A percentile compares a stretch with the other conserved stretches of the same genome.
Evolutionary conservation across 2,113 vertebrate species (phyloP).

Genomic region (Microtus pennsylvanicus): DNA sequence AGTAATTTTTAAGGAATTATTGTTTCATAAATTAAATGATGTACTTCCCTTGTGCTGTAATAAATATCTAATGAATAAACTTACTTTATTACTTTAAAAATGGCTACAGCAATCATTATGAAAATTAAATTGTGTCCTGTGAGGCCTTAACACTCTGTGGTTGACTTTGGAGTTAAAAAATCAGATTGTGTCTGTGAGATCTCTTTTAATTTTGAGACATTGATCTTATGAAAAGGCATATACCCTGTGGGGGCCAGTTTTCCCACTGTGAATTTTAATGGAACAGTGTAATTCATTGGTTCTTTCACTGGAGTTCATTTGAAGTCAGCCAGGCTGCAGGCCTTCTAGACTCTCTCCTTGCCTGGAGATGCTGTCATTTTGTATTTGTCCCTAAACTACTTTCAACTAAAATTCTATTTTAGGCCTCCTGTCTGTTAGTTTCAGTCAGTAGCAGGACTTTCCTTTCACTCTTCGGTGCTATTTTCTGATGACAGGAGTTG

Average conservation of each 20-base stretch:
- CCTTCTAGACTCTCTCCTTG: neutral
- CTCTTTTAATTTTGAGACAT: constrained; percentile 45
- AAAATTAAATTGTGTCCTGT: constrained; percentile 55
- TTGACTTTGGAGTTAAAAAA: constrained; percentile 29
- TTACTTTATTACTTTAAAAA: constrained; percentile 32
- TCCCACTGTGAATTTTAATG: constrained; percentile 37
- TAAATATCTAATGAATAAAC: constrained; percentile 49
- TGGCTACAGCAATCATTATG: constrained; percentile 57
- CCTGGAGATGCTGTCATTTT: neutral
- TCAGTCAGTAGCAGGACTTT: constrained; percentile 37
- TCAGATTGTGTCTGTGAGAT: constrained; percentile 40
- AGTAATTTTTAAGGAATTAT: constrained; percentile 43
- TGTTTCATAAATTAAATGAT: constrained; percentile 43
- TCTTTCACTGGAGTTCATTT: constrained; percentile 53
- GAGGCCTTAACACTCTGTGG: constrained; percentile 58
- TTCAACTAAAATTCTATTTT: neutral
- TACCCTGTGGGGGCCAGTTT: neutral
- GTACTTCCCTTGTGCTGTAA: constrained; percentile 39
- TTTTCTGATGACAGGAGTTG: constrained; percentile 53
- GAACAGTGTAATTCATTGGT: constrained; percentile 9
- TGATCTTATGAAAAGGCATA: constrained; percentile 46
- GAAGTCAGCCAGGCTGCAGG: constrained; percentile 2
- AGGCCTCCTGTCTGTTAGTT: constrained; percentile 31
- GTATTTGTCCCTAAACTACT: neutral
- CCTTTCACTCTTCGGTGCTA: constrained; percentile 22